Evolutionary conservation across 2,797 vertebrate genomes (phyloP), one percentile per base, ranked within the genome.

Genomic region (Alauda arvensis): DNA sequence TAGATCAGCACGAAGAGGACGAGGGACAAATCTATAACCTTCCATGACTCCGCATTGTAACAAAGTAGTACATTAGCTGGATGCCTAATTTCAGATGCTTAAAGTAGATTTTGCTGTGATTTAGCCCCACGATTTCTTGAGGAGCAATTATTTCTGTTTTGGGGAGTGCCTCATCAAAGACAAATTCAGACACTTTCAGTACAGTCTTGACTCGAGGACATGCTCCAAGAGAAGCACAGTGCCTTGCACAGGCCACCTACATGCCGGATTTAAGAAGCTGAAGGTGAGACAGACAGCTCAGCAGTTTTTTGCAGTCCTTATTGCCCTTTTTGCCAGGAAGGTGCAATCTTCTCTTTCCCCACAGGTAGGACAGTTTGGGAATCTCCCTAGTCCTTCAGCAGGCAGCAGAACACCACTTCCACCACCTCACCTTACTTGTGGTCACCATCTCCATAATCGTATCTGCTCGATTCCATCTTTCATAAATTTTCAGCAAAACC

Each of bases 41-140:
- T 52, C 45, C 25, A 29, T 12, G 57, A 74, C 34, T 40, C 13
- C 0, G 2, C 8, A 3, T 18, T 24, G 39, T 33, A 68, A 70
- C 24, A 5, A 76, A 81, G 31, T 3, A 7, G 12, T 0, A 0
- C n/a, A 3, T 75, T 55, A 77, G n/a, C 43, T 40, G 3, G 16
- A 15, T 45, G 24, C 40, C 18, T 57, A 8, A 51, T 71, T 91
- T 67, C 25, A 37, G 69, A n/a, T 66, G 37, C 19, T 33, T 56
- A 43, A 53, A 82, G 78, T 5, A 87, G 46, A 65, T 34, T 63
- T 88, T 69, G 24, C 60, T 40, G 16, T 48, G 63, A 77, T 71
- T 75, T 80, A 83, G 37, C 9, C 12, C 33, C 16, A 12, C 7
- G 13, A 37, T 53, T 89, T 76, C 45, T 45, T 39, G 17, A 56